Percentiles rank a stretch among this genome's conserved stretches.
phyloP scores from a whole-genome alignment of 2,113 vertebrate species.

The Mastomys natalensis region DNA sequence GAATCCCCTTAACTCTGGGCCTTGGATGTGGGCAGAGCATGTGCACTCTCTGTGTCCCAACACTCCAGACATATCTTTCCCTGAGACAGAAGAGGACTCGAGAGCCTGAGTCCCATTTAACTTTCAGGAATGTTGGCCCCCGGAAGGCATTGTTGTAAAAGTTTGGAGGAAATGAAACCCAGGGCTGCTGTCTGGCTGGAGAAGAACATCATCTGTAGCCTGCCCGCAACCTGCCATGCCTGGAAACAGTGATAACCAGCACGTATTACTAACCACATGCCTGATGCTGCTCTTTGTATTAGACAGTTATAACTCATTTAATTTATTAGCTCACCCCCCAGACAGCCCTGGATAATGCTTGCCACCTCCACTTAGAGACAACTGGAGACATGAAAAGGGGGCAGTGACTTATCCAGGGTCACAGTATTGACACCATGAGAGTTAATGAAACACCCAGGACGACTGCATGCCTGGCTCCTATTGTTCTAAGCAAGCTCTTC shows the following conservation, averaged over 20 bases:
- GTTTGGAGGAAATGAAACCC: neutral
- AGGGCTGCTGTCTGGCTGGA: neutral
- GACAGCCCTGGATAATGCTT: neutral
- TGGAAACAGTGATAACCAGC: neutral
- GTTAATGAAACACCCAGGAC: neutral
- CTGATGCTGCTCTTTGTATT: neutral
- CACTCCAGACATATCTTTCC: neutral
- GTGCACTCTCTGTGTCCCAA: neutral
- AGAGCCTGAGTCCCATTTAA: neutral
- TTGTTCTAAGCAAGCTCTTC: constrained; percentile 42
- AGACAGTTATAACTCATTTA: constrained; percentile 36
- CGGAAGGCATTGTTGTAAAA: neutral
- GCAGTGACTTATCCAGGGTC: neutral
- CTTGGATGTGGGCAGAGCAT: neutral
- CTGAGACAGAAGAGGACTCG: neutral
- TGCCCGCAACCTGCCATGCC: neutral
- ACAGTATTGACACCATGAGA: neutral
- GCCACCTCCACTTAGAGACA: neutral
- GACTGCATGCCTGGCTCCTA: constrained; percentile 39
- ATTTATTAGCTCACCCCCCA: constrained; percentile 57
- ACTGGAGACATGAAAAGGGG: neutral
- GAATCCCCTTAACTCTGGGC: neutral
- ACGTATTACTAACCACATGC: neutral
- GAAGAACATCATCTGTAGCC: neutral
- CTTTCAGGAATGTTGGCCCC: neutral